These are phyloP conservation scores for Cavia porcellus DNA, from an alignment of 2,113 vertebrate genomes.

Conservation along the genomic window DNA sequence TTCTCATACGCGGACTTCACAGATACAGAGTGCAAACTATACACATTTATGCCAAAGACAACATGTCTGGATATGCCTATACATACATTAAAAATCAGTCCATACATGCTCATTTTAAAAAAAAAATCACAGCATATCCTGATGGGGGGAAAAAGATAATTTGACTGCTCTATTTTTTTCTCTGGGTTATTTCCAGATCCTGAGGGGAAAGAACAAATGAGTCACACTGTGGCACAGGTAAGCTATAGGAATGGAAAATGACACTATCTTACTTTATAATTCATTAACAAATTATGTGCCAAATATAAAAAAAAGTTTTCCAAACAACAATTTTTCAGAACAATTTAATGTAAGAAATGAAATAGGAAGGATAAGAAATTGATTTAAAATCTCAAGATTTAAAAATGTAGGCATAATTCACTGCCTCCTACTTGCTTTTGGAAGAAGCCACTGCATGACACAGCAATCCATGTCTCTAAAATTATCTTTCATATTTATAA, in stretches of 20 bases:
- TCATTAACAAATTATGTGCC: constrained; percentile 42
- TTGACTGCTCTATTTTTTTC: constrained; percentile 48
- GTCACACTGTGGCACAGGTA: constrained; percentile 25
- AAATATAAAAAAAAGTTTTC: not conserved
- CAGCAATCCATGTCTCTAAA: constrained; percentile 18
- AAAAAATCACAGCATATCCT: constrained; percentile 1
- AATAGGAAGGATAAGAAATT: not conserved
- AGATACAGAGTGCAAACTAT: not conserved
- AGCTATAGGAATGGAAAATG: constrained; percentile 21
- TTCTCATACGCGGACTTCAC: not conserved
- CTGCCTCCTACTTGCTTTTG: not conserved
- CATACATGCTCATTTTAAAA: not conserved
- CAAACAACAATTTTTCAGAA: constrained; percentile 31
- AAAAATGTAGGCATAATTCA: not conserved
- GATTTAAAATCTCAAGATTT: constrained; percentile 34
- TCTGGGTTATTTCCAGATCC: constrained; percentile 64
- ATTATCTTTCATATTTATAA: constrained; percentile 10
- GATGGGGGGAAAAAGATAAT: constrained; percentile 10
- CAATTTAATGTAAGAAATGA: not conserved
- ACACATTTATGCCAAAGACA: not conserved
- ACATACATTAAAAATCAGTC: not conserved
- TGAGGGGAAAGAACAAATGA: constrained; percentile 66
- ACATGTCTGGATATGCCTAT: not conserved
- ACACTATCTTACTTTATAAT: not conserved
- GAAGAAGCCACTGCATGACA: constrained; percentile 19